Conservation (phyloP, 2,113 vertebrate genomes). For the Oostethus manadensis region DNA sequence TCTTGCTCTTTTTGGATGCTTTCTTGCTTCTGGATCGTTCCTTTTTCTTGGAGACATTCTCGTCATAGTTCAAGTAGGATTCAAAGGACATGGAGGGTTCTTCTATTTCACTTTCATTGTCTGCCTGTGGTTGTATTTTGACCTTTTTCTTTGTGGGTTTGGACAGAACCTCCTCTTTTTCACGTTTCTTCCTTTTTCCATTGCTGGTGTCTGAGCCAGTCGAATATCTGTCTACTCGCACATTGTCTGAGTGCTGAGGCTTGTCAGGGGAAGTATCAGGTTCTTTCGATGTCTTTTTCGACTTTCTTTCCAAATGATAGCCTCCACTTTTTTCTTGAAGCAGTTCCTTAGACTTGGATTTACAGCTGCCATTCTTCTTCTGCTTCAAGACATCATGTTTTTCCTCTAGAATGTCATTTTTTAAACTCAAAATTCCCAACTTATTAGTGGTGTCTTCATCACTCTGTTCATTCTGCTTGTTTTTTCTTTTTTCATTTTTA, state of each 20-base stretch:
- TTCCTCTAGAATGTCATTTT: constrained; percentile 6
- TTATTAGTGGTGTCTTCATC: not conserved
- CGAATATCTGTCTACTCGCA: constrained; percentile 6
- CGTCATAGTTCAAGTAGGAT: constrained; percentile 78
- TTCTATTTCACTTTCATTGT: constrained; percentile 39
- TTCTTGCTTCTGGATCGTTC: constrained; percentile 56
- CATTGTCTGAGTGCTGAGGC: constrained; percentile 1
- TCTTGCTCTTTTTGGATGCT: constrained; percentile 36
- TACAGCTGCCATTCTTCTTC: constrained; percentile 25
- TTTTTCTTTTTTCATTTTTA: constrained; percentile 15
- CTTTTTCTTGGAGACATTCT: constrained; percentile 55
- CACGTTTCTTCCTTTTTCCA: constrained; percentile 19
- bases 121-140: constrained; percentile 14
- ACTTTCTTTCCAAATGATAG: constrained; percentile 23
- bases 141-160: constrained; percentile 29
- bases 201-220: constrained; percentile 12
- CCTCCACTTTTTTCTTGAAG: constrained; percentile 19
- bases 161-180: constrained; percentile 4
- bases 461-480: not conserved
- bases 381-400: constrained; percentile 17
- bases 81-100: constrained; percentile 81
- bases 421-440: constrained; percentile 1
- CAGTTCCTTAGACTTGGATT: constrained; percentile 21
- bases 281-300: constrained; percentile 24
- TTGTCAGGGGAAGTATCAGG: constrained; percentile 12